Conservation (phyloP, 2,888 invertebrate genomes). For the Luffia ferchaultella region DNA sequence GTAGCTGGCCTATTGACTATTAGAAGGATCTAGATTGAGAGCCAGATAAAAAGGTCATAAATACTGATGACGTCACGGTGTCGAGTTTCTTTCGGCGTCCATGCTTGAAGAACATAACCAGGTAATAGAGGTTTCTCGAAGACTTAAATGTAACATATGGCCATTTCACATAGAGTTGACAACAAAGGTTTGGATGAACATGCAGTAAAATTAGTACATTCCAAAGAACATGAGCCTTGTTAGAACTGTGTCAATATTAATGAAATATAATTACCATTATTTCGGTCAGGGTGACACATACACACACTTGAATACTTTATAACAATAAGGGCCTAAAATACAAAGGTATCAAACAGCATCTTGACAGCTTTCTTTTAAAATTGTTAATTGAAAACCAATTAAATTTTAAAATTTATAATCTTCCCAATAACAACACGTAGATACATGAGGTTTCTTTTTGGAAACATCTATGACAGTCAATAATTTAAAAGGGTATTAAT, state of each 20-base stretch:
- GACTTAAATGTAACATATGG: neutral
- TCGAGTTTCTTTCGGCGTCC: neutral
- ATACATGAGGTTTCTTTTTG: too few species aligned
- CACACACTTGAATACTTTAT: constrained; percentile 48
- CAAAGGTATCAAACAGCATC: constrained; percentile 36
- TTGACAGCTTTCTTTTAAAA: constrained; percentile 56
- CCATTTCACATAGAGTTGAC: neutral
- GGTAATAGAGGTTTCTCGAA: neutral
- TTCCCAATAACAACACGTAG: too few species aligned
- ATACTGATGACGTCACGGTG: neutral
- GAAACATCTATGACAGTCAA: too few species aligned
- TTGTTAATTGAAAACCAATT: too few species aligned
- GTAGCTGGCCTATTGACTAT: neutral
- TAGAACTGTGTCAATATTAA: constrained; percentile 28
- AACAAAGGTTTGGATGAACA: constrained; percentile 29
- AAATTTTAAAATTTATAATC: too few species aligned
- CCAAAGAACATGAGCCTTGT: constrained; percentile 27
- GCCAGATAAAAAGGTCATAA: neutral
- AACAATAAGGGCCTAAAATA: constrained; percentile 39
- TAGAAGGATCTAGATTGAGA: neutral
- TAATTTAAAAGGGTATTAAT: neutral
- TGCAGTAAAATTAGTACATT: constrained; percentile 57
- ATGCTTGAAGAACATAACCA: neutral
- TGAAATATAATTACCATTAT: constrained; percentile 63
- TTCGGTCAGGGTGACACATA: constrained; percentile 59